Evolutionary conservation across 2,888 invertebrate genomes (phyloP).

Genomic region (Salpingus planirostris): DNA sequence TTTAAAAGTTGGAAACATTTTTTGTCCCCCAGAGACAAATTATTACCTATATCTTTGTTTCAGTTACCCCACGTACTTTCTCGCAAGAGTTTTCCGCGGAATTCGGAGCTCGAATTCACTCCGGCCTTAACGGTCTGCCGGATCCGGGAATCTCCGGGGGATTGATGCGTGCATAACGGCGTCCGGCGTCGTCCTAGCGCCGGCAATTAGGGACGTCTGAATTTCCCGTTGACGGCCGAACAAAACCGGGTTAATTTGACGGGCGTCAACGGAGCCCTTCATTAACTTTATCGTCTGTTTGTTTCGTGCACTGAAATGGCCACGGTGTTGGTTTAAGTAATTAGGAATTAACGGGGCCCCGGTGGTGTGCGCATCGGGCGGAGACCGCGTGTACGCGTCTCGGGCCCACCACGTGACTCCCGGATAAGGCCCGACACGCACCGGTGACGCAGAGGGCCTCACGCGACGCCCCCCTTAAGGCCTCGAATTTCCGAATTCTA

Average conservation of each 20-base stretch:
- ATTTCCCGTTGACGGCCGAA: constrained; percentile 9
- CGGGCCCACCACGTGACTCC: constrained; percentile 5
- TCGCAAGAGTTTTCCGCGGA: no score
- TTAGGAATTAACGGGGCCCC: constrained; percentile 11
- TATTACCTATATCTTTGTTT: no score
- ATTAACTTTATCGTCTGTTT: constrained; percentile 12
- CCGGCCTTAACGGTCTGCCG: no score
- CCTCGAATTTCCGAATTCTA: no score
- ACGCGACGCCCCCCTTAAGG: no score
- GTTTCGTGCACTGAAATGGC: constrained; percentile 9
- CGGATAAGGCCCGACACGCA: constrained; percentile 2
- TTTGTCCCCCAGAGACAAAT: no score
- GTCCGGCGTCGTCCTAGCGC: no score
- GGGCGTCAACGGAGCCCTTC: constrained; percentile 10
- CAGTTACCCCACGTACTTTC: no score
- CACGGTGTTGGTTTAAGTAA: constrained; percentile 13
- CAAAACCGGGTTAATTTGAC: constrained; percentile 9
- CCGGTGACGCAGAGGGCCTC: constrained; percentile 2
- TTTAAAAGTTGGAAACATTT: no score
- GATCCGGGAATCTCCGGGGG: no score
- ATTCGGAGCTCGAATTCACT: no score
- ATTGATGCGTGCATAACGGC: no score
- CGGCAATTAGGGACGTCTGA: constrained; percentile 4
- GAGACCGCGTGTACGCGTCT: constrained; percentile 6
- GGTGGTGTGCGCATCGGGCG: constrained; percentile 7